phyloP scores from a whole-genome alignment of 2,797 vertebrate species.

The Sebastes aleutianus region DNA sequence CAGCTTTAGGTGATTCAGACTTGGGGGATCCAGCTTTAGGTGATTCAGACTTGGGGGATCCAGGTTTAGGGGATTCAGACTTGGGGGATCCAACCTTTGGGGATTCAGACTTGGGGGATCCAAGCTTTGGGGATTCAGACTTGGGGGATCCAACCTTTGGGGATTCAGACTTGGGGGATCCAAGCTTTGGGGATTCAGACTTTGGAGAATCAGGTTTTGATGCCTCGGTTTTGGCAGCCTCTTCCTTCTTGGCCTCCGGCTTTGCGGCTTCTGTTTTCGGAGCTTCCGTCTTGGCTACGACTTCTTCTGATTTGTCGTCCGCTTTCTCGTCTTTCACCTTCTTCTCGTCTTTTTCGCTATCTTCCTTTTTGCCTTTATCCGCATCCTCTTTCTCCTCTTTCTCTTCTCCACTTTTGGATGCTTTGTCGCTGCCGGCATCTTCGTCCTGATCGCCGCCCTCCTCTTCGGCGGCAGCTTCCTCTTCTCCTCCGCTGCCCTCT shows the following conservation, averaged over 20 bases:
- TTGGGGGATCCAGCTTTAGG: slow-evolving; percentile 46
- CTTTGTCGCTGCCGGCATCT: slow-evolving; percentile 69
- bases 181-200: slow-evolving; percentile 23
- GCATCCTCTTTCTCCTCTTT: slow-evolving; percentile 70
- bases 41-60: slow-evolving; percentile 43
- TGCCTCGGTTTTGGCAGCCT: slow-evolving; percentile 28
- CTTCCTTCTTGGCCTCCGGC: slow-evolving; percentile 38
- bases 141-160: slow-evolving; percentile 27
- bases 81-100: slow-evolving; percentile 65
- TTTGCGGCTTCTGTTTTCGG: slow-evolving; percentile 68
- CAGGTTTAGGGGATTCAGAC: slow-evolving; percentile 1
- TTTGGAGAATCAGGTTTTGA: slow-evolving; percentile 59
- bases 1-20: not conserved
- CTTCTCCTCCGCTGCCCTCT: slow-evolving; percentile 76
- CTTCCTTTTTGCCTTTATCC: slow-evolving; percentile 49
- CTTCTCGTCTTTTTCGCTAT: slow-evolving; percentile 65
- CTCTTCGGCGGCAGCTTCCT: slow-evolving; percentile 66
- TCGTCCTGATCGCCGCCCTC: slow-evolving; percentile 67
- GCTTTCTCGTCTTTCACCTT: slow-evolving; percentile 63
- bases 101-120: slow-evolving; percentile 45
- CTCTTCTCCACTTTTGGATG: slow-evolving; percentile 68
- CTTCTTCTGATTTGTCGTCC: slow-evolving; percentile 57
- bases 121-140: slow-evolving; percentile 32
- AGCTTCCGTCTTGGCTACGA: slow-evolving; percentile 72
- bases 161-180: slow-evolving; percentile 45